phyloP scores from a whole-genome alignment of 2,113 vertebrate species.

The crab-eating macaque (Macaca fascicularis) region DNA sequence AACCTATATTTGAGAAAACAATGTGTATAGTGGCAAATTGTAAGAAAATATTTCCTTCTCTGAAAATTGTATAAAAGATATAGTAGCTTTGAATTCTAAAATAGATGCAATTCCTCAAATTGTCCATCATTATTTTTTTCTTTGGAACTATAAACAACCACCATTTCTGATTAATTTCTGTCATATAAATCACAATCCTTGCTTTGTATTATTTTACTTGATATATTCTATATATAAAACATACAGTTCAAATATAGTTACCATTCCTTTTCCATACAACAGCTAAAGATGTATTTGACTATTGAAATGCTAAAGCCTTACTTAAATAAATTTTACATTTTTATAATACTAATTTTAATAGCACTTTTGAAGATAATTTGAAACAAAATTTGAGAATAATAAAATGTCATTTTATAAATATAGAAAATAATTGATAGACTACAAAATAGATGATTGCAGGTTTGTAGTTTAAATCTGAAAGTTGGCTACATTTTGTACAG shows the following conservation, averaged over 20 bases:
- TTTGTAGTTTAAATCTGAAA: conserved; percentile 12
- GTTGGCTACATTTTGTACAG: neutral
- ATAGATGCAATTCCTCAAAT: neutral
- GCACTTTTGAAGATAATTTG: neutral
- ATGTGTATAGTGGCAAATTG: neutral
- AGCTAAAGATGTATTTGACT: neutral
- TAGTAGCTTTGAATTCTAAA: neutral
- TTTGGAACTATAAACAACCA: neutral
- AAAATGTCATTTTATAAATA: neutral
- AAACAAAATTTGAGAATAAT: neutral
- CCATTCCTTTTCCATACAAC: neutral
- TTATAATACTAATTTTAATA: neutral
- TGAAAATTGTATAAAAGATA: neutral
- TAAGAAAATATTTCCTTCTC: neutral
- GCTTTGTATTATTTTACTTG: neutral
- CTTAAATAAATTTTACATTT: neutral
- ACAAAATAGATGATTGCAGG: neutral
- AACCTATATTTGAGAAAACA: neutral
- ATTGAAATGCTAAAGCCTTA: neutral
- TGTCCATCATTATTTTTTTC: neutral
- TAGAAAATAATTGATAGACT: neutral
- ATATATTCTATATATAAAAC: neutral
- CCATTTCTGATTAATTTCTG: neutral
- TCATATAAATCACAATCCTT: neutral
- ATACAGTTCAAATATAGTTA: neutral